Evolutionary conservation across 2,797 vertebrate species (phyloP).

Genomic region (Rhinella marina): DNA sequence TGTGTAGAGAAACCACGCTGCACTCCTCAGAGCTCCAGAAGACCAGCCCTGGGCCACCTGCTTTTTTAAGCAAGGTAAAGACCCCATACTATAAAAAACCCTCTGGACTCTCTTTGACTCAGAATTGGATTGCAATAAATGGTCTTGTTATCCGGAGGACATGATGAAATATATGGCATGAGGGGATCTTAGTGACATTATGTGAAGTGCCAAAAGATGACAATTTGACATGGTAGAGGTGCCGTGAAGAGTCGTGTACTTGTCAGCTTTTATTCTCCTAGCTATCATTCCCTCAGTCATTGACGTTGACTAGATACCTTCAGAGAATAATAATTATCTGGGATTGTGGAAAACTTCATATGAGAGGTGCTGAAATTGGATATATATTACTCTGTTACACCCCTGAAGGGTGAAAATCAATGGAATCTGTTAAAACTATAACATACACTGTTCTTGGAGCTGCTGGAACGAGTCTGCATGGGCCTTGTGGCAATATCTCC

Average conservation of each 20-base stretch:
- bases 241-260: conserved; percentile 4
- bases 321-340: conserved; percentile 1
- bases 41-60: background rate
- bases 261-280: conserved; percentile 1
- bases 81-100: background rate
- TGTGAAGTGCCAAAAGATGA: background rate
- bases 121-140: background rate
- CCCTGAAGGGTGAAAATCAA: background rate
- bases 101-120: background rate
- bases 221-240: background rate
- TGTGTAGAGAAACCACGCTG: too few species aligned
- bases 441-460: background rate
- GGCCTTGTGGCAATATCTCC: background rate
- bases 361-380: background rate
- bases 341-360: background rate
- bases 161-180: background rate
- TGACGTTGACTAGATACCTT: background rate
- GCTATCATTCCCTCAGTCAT: background rate
- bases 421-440: background rate
- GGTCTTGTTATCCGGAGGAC: background rate
- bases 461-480: background rate
- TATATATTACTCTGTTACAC: conserved; percentile 6
- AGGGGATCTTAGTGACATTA: background rate
- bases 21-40: too few species aligned
- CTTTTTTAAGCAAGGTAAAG: background rate